Evolutionary conservation across 2,113 vertebrate genomes (phyloP).

Genomic region (Leptobrachium leishanense): DNA sequence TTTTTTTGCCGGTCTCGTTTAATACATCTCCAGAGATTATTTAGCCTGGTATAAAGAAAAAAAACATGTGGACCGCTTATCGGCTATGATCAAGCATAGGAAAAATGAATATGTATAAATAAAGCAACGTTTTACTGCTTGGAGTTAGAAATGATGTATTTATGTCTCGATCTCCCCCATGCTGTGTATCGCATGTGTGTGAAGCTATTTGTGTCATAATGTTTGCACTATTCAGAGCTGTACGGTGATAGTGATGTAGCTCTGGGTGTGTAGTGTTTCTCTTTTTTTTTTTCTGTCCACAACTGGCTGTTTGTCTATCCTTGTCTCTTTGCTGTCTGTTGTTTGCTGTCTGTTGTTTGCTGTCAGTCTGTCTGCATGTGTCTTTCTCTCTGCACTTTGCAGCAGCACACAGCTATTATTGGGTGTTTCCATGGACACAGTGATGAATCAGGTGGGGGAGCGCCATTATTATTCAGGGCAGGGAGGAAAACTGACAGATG

Average conservation of each 20-base stretch:
- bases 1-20: too few relatives aligned
- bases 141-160: not conserved
- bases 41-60: too few relatives aligned
- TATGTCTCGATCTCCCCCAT: not conserved
- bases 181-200: not conserved
- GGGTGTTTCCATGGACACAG: slow-evolving; percentile 46
- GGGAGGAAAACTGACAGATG: slow-evolving; percentile 25
- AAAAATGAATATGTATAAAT: too few relatives aligned
- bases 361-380: slow-evolving; percentile 1
- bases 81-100: too few relatives aligned
- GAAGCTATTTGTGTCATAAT: not conserved
- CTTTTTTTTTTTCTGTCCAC: not conserved
- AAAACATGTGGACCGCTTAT: too few relatives aligned
- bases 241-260: too few relatives aligned
- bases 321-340: slow-evolving; percentile 10
- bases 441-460: slow-evolving; percentile 24
- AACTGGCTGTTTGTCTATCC: not conserved
- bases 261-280: not conserved
- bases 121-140: not conserved
- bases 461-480: slow-evolving; percentile 32
- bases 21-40: too few relatives aligned
- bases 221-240: not conserved
- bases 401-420: slow-evolving; percentile 38
- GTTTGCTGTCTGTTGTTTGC: slow-evolving; percentile 2
- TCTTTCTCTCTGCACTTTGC: slow-evolving; percentile 22